Conservation (phyloP, 2,797 vertebrate species). For the Necrosyrtes monachus region DNA sequence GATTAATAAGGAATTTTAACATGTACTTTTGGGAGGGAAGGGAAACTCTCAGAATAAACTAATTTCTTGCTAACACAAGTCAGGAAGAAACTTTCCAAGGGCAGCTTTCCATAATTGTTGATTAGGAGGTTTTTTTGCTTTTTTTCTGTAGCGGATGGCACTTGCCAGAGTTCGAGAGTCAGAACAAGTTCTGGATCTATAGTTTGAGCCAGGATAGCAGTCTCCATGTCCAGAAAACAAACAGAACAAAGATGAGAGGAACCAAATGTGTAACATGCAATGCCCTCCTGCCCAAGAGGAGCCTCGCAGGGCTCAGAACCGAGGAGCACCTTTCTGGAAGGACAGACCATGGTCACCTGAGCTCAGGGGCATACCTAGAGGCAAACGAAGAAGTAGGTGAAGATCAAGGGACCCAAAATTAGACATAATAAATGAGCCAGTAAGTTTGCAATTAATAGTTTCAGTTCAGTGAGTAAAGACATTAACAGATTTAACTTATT, state of each 20-base stretch:
- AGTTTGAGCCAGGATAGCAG: neutral
- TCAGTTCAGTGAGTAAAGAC: neutral
- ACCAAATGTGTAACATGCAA: fast-evolving
- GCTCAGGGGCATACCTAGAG: neutral
- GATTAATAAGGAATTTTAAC: neutral
- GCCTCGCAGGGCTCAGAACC: fast-evolving
- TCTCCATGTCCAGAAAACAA: neutral
- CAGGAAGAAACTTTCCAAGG: neutral
- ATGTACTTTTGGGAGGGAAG: neutral
- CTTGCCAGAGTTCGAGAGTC: neutral
- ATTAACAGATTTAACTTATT: neutral
- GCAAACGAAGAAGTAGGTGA: neutral
- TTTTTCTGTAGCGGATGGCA: neutral
- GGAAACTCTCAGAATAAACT: neutral
- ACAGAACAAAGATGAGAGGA: neutral
- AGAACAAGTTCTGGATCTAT: neutral
- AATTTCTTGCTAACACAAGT: neutral
- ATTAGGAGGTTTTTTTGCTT: neutral
- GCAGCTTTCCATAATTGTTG: neutral
- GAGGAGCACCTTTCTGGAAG: neutral
- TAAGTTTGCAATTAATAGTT: neutral
- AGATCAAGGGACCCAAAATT: neutral
- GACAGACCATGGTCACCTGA: fast-evolving
- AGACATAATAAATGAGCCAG: neutral
- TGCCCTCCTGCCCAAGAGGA: fast-evolving